phyloP scores from a whole-genome alignment of 2,797 vertebrate species.

The Coendou prehensilis region DNA sequence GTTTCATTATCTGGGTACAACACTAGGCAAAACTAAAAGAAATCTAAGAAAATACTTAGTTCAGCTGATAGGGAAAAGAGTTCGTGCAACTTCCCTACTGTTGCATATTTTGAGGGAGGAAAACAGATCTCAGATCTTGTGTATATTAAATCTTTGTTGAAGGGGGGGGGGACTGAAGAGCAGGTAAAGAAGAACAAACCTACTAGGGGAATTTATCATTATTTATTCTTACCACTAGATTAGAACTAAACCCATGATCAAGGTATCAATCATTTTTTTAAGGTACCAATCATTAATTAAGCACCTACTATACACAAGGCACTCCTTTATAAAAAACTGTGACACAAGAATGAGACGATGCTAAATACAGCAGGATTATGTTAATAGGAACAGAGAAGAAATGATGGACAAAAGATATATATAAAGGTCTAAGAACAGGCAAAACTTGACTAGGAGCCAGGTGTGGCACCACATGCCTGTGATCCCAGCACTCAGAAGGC shows the following conservation, averaged over 20 bases:
- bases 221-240: constrained; percentile 33
- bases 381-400: constrained; percentile 41
- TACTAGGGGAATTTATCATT: constrained; percentile 43
- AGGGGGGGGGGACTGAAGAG: neutral
- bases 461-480: neutral
- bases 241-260: neutral
- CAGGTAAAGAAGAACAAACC: constrained; percentile 45
- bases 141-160: constrained; percentile 34
- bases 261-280: neutral
- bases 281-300: constrained; percentile 24
- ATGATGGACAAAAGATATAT: constrained; percentile 5
- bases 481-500: neutral
- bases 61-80: neutral
- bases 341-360: neutral
- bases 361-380: constrained; percentile 11
- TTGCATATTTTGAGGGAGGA: neutral
- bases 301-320: neutral
- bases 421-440: neutral
- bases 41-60: constrained; percentile 47
- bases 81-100: neutral
- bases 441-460: constrained; percentile 14
- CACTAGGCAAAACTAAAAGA: neutral
- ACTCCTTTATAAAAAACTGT: constrained; percentile 6
- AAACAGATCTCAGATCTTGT: constrained; percentile 13
- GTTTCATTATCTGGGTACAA: no score